Conservation (phyloP, 2,113 vertebrate genomes). For the Gallinago jamesoni region DNA sequence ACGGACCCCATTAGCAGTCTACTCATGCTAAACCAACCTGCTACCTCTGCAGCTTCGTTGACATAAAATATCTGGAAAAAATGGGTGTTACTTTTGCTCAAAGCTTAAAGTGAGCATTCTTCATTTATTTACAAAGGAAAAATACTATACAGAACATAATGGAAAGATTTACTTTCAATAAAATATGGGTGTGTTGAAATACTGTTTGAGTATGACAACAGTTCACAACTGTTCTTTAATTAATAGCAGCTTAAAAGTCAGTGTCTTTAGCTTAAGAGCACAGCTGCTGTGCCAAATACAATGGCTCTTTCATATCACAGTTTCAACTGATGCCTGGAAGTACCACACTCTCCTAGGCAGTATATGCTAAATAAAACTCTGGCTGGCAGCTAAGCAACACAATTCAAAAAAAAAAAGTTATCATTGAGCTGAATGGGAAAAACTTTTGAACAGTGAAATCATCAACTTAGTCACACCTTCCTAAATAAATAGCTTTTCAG, state of each 20-base stretch:
- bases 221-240: not conserved
- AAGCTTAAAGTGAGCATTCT: not conserved
- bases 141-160: not conserved
- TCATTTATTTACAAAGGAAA: not conserved
- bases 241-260: not conserved
- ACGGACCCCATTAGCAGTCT: not conserved
- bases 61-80: not conserved
- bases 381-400: not conserved
- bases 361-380: not conserved
- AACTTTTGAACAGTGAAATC: not conserved
- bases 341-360: not conserved
- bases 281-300: slow-evolving; percentile 49
- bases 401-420: not conserved
- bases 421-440: not conserved
- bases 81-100: not conserved
- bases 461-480: not conserved
- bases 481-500: not conserved
- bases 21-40: not conserved
- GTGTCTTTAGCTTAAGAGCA: not conserved
- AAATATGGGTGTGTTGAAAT: not conserved
- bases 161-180: not conserved
- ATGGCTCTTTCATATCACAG: slow-evolving; percentile 47
- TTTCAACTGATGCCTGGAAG: not conserved
- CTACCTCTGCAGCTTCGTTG: not conserved
- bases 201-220: not conserved